Conservation (phyloP, 2,113 vertebrate species). For the Centropus bengalensis region DNA sequence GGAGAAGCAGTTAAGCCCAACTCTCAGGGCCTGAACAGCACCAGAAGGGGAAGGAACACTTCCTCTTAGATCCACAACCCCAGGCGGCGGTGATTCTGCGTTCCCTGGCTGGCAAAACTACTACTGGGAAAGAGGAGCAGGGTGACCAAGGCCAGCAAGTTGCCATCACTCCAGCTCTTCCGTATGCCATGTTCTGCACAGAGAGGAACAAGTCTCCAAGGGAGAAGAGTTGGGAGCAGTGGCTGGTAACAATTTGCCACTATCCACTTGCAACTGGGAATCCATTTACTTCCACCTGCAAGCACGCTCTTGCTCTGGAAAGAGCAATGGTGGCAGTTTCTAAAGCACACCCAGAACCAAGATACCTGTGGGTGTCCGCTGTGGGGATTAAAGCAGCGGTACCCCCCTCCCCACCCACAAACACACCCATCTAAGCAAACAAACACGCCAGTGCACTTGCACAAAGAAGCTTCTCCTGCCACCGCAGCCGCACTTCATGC, state of each 20-base stretch:
- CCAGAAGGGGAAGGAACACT: neutral
- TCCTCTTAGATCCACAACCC: neutral
- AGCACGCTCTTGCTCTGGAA: neutral
- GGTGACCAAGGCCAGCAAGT: neutral
- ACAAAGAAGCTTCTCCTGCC: conserved; percentile 60
- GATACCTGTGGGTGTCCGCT: neutral
- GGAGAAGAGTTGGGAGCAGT: neutral
- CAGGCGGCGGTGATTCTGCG: neutral
- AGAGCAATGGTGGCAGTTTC: neutral
- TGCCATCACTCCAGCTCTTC: neutral
- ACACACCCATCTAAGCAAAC: conserved; percentile 46
- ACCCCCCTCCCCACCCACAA: neutral
- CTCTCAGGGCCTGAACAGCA: rapidly evolving
- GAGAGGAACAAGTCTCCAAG: neutral
- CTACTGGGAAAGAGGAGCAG: neutral
- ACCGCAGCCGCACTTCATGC: neutral
- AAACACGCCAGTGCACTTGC: conserved; percentile 56
- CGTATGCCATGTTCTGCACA: neutral
- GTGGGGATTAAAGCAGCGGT: neutral
- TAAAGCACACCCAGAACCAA: neutral
- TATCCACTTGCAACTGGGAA: neutral
- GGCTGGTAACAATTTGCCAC: neutral
- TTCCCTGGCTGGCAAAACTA: neutral
- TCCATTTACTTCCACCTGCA: neutral
- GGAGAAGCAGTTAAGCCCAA: neutral